Evolutionary conservation across 2,888 invertebrate species (phyloP), one percentile per base, ranked within the genome.

Genomic region (Abrostola triplasia): DNA sequence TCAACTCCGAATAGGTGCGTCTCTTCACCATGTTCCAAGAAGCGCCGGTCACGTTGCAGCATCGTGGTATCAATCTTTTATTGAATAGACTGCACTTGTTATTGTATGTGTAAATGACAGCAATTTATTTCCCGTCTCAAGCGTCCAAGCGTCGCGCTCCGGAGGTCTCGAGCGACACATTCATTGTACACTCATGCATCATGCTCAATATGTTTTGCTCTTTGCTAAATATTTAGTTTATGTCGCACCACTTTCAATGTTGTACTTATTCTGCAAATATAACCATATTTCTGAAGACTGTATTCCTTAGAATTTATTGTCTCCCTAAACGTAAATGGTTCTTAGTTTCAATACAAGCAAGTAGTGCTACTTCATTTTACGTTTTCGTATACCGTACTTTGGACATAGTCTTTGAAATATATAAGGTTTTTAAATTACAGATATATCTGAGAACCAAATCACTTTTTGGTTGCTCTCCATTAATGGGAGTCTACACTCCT

Each of bases 91-190:
- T 73, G 65, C 68, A 76, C 72, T 83, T 74, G 75, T 80, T 74
- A 72, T 68, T 44, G 44, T 44, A 63, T 81, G 82, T 81, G 82
- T 84, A 84, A 88, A 85, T 86, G 88, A 84, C 83, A 78, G 83
- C 83, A 89, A 90, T 91, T 90, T 91, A 88, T 90, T 83, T 81
- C 84, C 79, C 84, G 80, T 82, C 82, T 80, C 79, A 76, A 76
- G 76, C 67, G 70, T 76, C 52, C 58, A 59, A 48, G 42, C 59
- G 63, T 57, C 73, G 66, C 77, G 68, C 63, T 64, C 69, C 59
- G 81, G 82, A 79, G 85, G 84, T 84, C 84, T 82, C 70, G 76
- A 79, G 72, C 70, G 77, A 80, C 75, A 81, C 64, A 73, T 70
- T 71, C 76, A 76, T 72, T 75, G 73, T 61, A 59, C 69, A 68